A percentile compares a stretch with the other conserved stretches of the same genome.
phyloP scores from a whole-genome alignment of 2,888 invertebrate species.

The Atethmia centrago region DNA sequence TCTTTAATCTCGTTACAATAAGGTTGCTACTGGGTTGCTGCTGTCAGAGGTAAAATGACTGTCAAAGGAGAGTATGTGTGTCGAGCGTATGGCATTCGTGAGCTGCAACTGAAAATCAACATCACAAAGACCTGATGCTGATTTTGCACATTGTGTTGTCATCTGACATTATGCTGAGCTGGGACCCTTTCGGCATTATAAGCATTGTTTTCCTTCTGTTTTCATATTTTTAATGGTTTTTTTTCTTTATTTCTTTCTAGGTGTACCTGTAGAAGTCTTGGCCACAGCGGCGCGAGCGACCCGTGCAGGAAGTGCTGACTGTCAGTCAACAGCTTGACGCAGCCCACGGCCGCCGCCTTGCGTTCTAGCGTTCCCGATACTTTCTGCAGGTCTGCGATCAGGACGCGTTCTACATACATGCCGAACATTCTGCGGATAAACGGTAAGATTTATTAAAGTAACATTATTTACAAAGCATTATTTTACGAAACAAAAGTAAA shows the following conservation, averaged over 20 bases:
- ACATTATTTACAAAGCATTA: background rate
- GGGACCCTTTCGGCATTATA: too few relatives aligned
- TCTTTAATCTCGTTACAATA: too few relatives aligned
- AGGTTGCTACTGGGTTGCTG: too few relatives aligned
- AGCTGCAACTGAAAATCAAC: too few relatives aligned
- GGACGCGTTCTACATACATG: slow-evolving; percentile 98
- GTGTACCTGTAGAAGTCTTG: slow-evolving; percentile 89
- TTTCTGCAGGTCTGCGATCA: slow-evolving; percentile 96
- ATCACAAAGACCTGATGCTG: too few relatives aligned
- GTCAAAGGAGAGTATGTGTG: too few relatives aligned
- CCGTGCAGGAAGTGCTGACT: slow-evolving; percentile 91
- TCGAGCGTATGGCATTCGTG: too few relatives aligned
- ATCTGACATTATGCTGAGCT: too few relatives aligned
- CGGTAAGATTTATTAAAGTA: background rate
- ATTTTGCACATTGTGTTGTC: too few relatives aligned
- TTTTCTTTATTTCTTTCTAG: background rate
- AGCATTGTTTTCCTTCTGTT: too few relatives aligned
- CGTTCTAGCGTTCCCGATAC: slow-evolving; percentile 95
- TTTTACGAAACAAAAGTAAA: background rate
- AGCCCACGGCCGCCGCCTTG: slow-evolving; percentile 97
- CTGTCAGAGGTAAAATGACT: too few relatives aligned
- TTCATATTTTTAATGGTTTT: too few relatives aligned
- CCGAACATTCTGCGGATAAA: slow-evolving; percentile 94
- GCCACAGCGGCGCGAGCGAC: slow-evolving; percentile 92
- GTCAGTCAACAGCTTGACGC: slow-evolving; percentile 96